phyloP scores from a whole-genome alignment of 2,797 vertebrate genomes.

The Anguilla marmorata region DNA sequence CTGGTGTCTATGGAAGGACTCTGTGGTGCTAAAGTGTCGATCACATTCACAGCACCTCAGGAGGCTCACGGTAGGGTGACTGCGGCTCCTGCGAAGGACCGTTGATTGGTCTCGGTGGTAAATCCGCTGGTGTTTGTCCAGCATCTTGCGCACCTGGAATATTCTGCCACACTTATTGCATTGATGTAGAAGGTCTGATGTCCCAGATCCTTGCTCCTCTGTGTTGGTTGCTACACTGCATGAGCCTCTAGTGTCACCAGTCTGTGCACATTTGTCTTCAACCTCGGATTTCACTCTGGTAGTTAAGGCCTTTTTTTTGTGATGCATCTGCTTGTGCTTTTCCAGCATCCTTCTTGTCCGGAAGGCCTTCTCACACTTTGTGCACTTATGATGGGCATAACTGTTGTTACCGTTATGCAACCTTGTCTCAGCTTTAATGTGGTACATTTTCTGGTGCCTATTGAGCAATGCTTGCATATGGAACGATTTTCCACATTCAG shows the following conservation, averaged over 20 bases:
- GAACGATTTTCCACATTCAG: conserved; percentile 20
- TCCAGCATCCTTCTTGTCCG: background rate
- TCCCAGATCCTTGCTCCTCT: background rate
- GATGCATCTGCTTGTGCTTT: background rate
- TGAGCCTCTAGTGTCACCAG: background rate
- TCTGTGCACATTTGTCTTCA: background rate
- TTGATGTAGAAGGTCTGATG: background rate
- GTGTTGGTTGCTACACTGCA: background rate
- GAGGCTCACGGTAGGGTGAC: background rate
- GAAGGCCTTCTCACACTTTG: background rate
- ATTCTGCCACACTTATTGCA: conserved; percentile 6
- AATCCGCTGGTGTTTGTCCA: background rate
- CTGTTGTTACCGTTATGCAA: too few species aligned
- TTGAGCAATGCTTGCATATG: background rate
- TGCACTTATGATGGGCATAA: background rate
- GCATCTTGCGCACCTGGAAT: background rate
- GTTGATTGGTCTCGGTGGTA: background rate
- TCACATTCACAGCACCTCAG: conserved; percentile 27
- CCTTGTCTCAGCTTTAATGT: background rate
- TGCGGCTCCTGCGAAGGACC: background rate
- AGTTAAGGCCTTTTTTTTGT: background rate
- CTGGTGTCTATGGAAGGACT: too few species aligned
- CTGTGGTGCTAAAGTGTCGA: background rate
- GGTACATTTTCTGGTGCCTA: conserved; percentile 25
- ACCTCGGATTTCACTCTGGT: background rate